Evolutionary conservation across 2,113 vertebrate genomes (phyloP), one percentile per base, ranked within the genome.

Genomic region (Phoxinus phoxinus): DNA sequence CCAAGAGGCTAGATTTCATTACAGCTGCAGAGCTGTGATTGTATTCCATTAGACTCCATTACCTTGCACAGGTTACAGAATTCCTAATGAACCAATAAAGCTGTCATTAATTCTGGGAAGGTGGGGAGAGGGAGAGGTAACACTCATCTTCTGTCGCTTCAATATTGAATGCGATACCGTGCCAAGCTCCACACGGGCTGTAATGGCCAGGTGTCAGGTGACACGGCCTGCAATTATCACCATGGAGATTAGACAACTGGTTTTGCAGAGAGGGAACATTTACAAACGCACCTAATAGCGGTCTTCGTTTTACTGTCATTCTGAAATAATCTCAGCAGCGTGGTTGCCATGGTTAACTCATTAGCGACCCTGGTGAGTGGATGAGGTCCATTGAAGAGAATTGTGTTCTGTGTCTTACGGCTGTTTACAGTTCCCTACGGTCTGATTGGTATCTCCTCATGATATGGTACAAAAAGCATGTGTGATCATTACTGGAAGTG

Each of bases 201-300:
- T 91, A 92, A 93, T 91, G 86, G 83, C 35, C 15, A 58, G 76
- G 81, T 88, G 77, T 79, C 90, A 89, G 90, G 89, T 91, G 88
- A 91, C 89, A 88, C 79, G 75, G 51, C 76, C 89, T 92, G 90
- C 92, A 93, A 94, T 93, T 92, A 92, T 88, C 86, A 75, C 86
- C 59, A 83, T 46, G 82, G 86, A 84, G 84, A 88, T 87, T 85
- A 90, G 91, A 92, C 90, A 90, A 80, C 56, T 41, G 58, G 32
- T 61, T 59, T 74, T 48, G 58, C 12, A 67, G 59, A 84, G 73
- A n/a, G 37, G 35, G 25, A 67, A 51, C 32, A 81, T 81, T 23
- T 12, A 67, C 12, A 81, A 51, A 69, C 25, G 63, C 15, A 48
- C 41, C 41, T 51, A 81, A 67, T 67, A 48, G 27, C 61, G 7